A percentile compares a stretch with the other conserved stretches of the same genome.
Conservation (phyloP, 2,113 vertebrate species). For the Sialia sialis region DNA sequence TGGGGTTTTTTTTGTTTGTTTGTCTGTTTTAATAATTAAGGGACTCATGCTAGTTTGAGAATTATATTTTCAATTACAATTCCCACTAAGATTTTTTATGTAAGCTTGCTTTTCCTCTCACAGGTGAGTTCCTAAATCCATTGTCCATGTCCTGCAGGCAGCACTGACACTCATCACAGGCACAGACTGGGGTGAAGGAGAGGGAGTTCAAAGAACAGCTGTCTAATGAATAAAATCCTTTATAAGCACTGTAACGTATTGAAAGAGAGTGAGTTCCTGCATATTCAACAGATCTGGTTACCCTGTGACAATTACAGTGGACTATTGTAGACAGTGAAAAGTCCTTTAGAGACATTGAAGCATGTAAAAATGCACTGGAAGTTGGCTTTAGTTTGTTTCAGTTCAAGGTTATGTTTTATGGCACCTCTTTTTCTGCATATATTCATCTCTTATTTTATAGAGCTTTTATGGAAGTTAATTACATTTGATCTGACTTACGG, state of each 20-base stretch:
- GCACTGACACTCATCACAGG: neutral
- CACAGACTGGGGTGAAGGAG: neutral
- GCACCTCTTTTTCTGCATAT: neutral
- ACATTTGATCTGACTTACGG: neutral
- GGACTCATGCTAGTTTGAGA: neutral
- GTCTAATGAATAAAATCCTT: slow-evolving; percentile 66
- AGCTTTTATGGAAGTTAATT: neutral
- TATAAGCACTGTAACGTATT: slow-evolving; percentile 62
- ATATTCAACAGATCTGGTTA: slow-evolving; percentile 60
- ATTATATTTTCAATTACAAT: neutral
- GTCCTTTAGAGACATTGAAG: neutral
- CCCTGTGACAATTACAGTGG: slow-evolving; percentile 56
- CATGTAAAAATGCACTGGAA: neutral
- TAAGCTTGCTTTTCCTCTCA: neutral
- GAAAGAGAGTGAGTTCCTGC: slow-evolving; percentile 42
- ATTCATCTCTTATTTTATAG: neutral
- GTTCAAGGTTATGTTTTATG: slow-evolving; percentile 1
- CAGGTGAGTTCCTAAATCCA: neutral
- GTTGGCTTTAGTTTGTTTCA: neutral
- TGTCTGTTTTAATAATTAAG: neutral
- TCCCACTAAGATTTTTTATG: neutral
- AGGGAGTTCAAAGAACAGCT: slow-evolving; percentile 45
- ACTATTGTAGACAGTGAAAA: slow-evolving; percentile 51
- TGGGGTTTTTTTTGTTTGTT: neutral
- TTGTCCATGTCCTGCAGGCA: neutral